Evolutionary conservation across 92 coral and sea anemone genomes (phyloP), one percentile per base, ranked within the genome.

Genomic region (Porites cylindrica): DNA sequence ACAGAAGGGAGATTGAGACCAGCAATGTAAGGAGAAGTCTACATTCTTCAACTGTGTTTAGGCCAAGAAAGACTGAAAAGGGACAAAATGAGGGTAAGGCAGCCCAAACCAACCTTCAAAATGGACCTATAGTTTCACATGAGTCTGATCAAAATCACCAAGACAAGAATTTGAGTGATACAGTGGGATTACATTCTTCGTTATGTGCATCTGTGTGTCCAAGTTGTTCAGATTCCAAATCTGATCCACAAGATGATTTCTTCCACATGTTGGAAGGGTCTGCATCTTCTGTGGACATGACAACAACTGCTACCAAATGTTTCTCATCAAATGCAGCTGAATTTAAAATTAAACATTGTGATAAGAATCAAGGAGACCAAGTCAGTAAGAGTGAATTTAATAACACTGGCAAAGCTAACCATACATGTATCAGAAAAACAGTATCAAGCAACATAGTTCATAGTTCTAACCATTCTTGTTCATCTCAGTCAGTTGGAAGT

Each of bases 31-130:
- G 80, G 69, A 85, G 85, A 63, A 95, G 99, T 83, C 65, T 97
- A 66, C 96, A 91, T 19, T 97, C 99, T 6, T 93, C 95, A 52
- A 91, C 93, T 38, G 99, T 96, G 32, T 85, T 88, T 43, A 84
- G 98, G 60, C 51, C 29, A 54, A 85, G 29, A 76, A 85, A 69
- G 29, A 59, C 24, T 74, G 87, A 63, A 47, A 21, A n/a, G 52
- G 59, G 10, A 51, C 62, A 74, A n/a, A 6, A 17, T 51, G 21
- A 0, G 23, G 50, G n/a, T 61, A 52, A 38, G 64, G 18, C 21
- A 3, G 17, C 8, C 38, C 10, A 64, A 72, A 17, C 58, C 58
- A 4, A 18, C 51, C 65, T 23, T 9, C 1, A 17, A 16, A 72
- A 71, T 2, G 81, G 16, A 24, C 24, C 1, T 14, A 24, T 68